Conservation (phyloP, 2,113 vertebrate genomes). For the Elgaria multicarinata region DNA sequence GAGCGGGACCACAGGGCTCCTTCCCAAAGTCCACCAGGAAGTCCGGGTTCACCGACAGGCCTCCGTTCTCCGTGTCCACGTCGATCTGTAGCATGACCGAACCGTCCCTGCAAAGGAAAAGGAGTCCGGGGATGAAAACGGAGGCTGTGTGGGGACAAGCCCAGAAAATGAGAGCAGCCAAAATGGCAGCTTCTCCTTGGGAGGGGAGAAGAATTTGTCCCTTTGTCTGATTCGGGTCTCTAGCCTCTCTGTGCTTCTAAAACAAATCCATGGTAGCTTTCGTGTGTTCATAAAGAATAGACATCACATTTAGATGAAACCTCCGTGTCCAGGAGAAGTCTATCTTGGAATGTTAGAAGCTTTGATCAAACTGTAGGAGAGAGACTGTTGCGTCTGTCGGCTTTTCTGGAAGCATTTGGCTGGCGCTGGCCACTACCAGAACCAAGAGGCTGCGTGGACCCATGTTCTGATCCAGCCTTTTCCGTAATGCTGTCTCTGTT, state of each 20-base stretch:
- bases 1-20: constrained; percentile 86
- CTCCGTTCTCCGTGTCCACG: constrained; percentile 84
- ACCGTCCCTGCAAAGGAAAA: constrained; percentile 81
- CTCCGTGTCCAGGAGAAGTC: no score
- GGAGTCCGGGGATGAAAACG: not conserved
- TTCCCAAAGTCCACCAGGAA: constrained; percentile 95
- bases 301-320: no score
- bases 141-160: not conserved
- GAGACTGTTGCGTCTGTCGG: no score
- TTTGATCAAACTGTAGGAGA: not conserved
- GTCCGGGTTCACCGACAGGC: constrained; percentile 82
- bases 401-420: no score
- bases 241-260: no score
- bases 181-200: no score
- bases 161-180: not conserved
- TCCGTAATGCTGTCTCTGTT: no score
- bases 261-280: no score
- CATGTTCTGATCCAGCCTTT: no score
- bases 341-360: not conserved
- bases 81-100: constrained; percentile 92
- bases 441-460: no score
- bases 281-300: no score
- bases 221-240: not conserved
- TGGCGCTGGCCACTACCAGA: no score
- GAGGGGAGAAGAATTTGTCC: not conserved